These are phyloP conservation scores for Sebastiscus albofasciatus DNA, from an alignment of 2,797 vertebrate genomes.

Conservation along the genomic window DNA sequence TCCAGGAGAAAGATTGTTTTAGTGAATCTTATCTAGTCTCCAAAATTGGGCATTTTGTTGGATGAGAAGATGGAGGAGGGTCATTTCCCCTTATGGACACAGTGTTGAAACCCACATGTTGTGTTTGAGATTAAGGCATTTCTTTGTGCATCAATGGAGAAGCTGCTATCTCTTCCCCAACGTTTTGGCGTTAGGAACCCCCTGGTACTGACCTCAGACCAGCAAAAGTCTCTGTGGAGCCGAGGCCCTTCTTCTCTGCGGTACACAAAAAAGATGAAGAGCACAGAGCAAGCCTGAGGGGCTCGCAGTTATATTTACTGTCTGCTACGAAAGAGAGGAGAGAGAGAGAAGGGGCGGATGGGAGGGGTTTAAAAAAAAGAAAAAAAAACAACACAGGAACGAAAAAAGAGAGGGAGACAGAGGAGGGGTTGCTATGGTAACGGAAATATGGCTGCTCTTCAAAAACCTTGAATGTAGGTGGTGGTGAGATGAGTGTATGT, in stretches of 20 bases:
- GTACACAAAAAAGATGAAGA: constrained; percentile 59
- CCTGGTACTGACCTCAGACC: constrained; percentile 47
- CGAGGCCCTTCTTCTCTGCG: constrained; percentile 52
- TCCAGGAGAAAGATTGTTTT: neutral
- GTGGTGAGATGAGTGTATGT: constrained; percentile 76
- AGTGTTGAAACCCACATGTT: constrained; percentile 23
- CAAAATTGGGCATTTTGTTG: constrained; percentile 56
- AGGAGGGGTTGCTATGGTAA: constrained; percentile 81
- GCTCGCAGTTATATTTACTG: constrained; percentile 78
- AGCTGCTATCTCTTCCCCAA: neutral
- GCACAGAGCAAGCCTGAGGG: constrained; percentile 68
- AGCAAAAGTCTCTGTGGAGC: constrained; percentile 32
- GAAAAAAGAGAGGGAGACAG: constrained; percentile 76
- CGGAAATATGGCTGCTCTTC: constrained; percentile 83
- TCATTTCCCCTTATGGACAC: constrained; percentile 34
- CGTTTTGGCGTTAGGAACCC: constrained; percentile 28
- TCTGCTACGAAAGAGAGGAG: constrained; percentile 66
- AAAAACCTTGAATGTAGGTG: constrained; percentile 85
- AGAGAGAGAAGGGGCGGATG: constrained; percentile 62
- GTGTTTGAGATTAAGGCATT: constrained; percentile 31
- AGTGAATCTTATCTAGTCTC: neutral
- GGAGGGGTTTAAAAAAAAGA: constrained; percentile 53
- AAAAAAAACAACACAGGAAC: constrained; percentile 46
- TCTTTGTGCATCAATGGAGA: constrained; percentile 7
- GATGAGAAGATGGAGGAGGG: constrained; percentile 4